Percentiles rank a stretch among this genome's conserved stretches.
Evolutionary conservation across 2,888 invertebrate species (phyloP).

Genomic region (Piscicola geometra): DNA sequence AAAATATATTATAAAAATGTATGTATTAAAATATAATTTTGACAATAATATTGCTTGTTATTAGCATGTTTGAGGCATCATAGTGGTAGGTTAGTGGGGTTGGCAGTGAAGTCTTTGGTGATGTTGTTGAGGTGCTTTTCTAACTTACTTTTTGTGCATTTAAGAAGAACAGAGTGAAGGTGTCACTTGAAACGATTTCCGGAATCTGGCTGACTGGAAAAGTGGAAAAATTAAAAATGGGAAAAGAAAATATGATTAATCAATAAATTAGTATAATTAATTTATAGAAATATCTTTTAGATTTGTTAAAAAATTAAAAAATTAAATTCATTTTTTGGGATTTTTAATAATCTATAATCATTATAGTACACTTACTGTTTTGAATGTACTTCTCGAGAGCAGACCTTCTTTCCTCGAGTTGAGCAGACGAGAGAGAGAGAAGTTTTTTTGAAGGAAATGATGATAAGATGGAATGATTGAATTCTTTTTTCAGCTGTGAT

Average conservation of each 20-base stretch:
- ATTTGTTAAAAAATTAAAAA: not conserved
- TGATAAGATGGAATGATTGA: slow-evolving; percentile 63
- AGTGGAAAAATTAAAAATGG: slow-evolving; percentile 14
- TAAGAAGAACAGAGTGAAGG: slow-evolving; percentile 79
- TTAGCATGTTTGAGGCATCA: too few species aligned
- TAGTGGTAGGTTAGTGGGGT: too few species aligned
- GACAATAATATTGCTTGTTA: too few species aligned
- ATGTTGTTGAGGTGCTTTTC: not conserved
- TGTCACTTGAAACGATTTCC: slow-evolving; percentile 70
- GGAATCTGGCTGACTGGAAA: slow-evolving; percentile 79
- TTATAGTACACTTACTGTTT: slow-evolving; percentile 68
- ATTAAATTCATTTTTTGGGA: too few species aligned
- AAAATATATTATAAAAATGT: too few species aligned
- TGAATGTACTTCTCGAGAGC: slow-evolving; percentile 89
- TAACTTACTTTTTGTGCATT: slow-evolving; percentile 71
- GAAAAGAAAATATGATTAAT: too few species aligned
- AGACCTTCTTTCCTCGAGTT: slow-evolving; percentile 79
- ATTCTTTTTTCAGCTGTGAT: slow-evolving; percentile 64
- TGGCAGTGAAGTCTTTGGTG: too few species aligned
- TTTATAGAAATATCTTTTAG: not conserved
- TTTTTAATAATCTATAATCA: too few species aligned
- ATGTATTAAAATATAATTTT: too few species aligned
- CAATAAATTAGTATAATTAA: not conserved
- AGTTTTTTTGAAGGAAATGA: slow-evolving; percentile 88
- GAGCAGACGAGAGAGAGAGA: slow-evolving; percentile 69